These are phyloP conservation scores for Acholoe squamosa DNA, from an alignment of 2,888 invertebrate species.

Conservation along the genomic window DNA sequence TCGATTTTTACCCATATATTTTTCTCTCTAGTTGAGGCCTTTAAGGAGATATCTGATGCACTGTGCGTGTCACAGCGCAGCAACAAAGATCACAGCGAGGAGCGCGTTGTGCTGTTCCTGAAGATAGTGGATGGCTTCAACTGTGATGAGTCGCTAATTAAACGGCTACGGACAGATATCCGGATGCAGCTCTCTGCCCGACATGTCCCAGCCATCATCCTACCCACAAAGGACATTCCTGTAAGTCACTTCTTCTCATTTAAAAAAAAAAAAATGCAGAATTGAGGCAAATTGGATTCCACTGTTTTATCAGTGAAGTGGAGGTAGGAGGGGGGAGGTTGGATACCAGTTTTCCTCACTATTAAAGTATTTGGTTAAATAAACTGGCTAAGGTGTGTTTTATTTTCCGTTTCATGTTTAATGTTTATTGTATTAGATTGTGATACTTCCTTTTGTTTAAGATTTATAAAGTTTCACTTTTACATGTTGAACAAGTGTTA, in stretches of 20 bases:
- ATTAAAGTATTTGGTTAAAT: too few relatives aligned
- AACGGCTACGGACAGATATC: slow-evolving; percentile 83
- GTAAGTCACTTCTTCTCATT: slow-evolving; percentile 77
- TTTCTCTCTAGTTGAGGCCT: slow-evolving; percentile 83
- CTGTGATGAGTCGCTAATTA: slow-evolving; percentile 82
- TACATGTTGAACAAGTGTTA: not conserved
- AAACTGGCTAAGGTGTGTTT: too few relatives aligned
- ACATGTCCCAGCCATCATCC: slow-evolving; percentile 85
- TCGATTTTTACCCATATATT: too few relatives aligned
- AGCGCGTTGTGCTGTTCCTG: slow-evolving; percentile 85
- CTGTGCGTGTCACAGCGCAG: slow-evolving; percentile 85
- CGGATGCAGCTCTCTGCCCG: slow-evolving; percentile 84
- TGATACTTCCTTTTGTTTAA: too few relatives aligned
- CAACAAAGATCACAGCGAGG: slow-evolving; percentile 83
- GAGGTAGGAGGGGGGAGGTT: too few relatives aligned
- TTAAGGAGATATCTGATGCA: slow-evolving; percentile 85
- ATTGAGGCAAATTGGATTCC: too few relatives aligned
- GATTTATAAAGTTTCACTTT: too few relatives aligned
- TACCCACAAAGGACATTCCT: slow-evolving; percentile 84
- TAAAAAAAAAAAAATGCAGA: too few relatives aligned
- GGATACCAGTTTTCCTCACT: too few relatives aligned
- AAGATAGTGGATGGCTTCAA: slow-evolving; percentile 83
- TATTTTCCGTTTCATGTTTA: too few relatives aligned
- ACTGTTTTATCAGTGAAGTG: too few relatives aligned
- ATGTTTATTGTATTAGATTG: too few relatives aligned